phyloP scores from a whole-genome alignment of 2,888 invertebrate species.

The Furcula furcula region DNA sequence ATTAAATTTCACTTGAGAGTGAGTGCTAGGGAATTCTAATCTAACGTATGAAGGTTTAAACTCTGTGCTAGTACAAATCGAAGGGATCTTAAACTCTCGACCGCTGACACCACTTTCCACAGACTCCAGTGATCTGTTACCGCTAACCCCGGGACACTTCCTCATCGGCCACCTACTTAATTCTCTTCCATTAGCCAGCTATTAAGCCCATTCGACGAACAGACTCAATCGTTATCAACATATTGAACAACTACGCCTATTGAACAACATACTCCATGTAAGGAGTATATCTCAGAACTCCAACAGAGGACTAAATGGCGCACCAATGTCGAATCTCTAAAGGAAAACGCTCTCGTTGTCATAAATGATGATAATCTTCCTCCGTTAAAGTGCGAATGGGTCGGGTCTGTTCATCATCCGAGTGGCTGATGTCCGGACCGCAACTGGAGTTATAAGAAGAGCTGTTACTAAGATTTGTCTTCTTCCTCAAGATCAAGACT shows the following conservation, averaged over 20 bases:
- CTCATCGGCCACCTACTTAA: too few relatives aligned
- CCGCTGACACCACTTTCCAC: conserved; percentile 3
- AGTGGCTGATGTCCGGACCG: neutral
- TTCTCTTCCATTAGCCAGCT: neutral
- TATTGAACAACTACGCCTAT: neutral
- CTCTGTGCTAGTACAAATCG: conserved; percentile 1
- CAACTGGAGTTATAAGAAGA: neutral
- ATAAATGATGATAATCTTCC: neutral
- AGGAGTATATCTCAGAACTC: neutral
- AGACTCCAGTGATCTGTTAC: neutral
- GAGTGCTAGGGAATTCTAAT: neutral
- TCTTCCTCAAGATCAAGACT: neutral
- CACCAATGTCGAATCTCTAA: neutral
- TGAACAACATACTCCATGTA: neutral
- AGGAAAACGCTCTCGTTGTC: neutral
- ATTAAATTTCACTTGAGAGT: neutral
- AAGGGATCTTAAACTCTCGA: conserved; percentile 1
- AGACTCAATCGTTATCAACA: neutral
- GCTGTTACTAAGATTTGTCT: neutral
- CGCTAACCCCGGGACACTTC: too few relatives aligned
- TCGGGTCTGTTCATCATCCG: neutral
- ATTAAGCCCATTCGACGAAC: neutral
- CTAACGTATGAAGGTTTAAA: neutral
- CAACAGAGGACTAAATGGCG: neutral
- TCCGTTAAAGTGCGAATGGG: neutral